A percentile compares a stretch with the other conserved stretches of the same genome.
phyloP scores from a whole-genome alignment of 1,140 invertebrate species.

The Papilio polyxenes region DNA sequence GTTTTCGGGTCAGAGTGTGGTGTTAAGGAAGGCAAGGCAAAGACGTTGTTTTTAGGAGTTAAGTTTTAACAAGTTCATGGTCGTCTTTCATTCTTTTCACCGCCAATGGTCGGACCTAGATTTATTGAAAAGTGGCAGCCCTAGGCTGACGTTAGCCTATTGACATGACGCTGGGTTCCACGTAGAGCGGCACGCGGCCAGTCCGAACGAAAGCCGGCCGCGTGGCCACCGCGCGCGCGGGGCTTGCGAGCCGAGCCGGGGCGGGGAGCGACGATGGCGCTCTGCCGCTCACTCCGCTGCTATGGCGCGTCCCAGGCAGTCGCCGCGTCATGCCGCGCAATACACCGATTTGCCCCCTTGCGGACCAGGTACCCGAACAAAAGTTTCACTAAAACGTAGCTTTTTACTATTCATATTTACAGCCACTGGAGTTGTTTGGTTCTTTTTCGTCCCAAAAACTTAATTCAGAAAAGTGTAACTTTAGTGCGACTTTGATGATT shows the following conservation, averaged over 20 bases:
- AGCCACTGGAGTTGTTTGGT: background rate
- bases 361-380: constrained; percentile 68
- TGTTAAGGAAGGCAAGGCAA: background rate
- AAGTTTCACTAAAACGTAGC: background rate
- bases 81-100: background rate
- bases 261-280: constrained; percentile 41
- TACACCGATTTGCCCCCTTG: constrained; percentile 70
- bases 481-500: background rate
- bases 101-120: background rate
- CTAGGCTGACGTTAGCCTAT: background rate
- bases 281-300: constrained; percentile 65
- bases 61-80: background rate
- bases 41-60: background rate
- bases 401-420: background rate
- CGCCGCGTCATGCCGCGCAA: constrained; percentile 69
- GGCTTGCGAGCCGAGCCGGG: constrained; percentile 51
- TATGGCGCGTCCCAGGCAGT: constrained; percentile 74
- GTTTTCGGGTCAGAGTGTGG: background rate
- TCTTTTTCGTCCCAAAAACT: background rate
- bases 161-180: constrained; percentile 1
- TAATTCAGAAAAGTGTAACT: background rate
- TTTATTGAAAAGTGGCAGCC: background rate
- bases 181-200: constrained; percentile 1
- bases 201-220: constrained; percentile 4
- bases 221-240: constrained; percentile 27